These are phyloP conservation scores for Podotricha telesiphe DNA, from an alignment of 2,888 invertebrate species.

Conservation along the genomic window DNA sequence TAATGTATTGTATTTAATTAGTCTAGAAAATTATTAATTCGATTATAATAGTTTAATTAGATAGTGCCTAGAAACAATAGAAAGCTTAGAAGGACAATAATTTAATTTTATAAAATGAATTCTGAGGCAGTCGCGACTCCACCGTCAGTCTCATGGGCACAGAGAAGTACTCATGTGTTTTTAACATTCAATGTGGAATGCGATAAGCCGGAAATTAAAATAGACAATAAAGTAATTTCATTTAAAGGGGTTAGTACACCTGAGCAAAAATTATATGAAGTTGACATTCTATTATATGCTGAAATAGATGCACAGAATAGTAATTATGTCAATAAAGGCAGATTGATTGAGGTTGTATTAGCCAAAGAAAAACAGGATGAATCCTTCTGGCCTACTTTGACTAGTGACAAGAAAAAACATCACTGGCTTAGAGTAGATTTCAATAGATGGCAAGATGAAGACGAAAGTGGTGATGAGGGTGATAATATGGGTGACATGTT, in stretches of 20 bases:
- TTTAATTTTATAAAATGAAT: constrained; percentile 43
- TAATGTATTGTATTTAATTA: constrained; percentile 24
- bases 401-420: constrained; percentile 93
- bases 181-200: constrained; percentile 94
- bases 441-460: constrained; percentile 98
- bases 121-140: constrained; percentile 46
- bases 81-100: constrained; percentile 1
- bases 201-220: constrained; percentile 90
- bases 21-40: background rate
- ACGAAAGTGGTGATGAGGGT: constrained; percentile 92
- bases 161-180: constrained; percentile 90
- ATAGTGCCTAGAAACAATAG: background rate
- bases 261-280: constrained; percentile 92
- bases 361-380: constrained; percentile 86
- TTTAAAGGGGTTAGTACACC: constrained; percentile 94
- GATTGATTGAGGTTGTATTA: constrained; percentile 88
- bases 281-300: constrained; percentile 92
- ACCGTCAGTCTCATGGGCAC: constrained; percentile 97
- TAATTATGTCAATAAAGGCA: constrained; percentile 86
- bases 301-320: constrained; percentile 93
- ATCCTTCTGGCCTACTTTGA: constrained; percentile 93
- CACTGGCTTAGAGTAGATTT: constrained; percentile 99
- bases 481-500: constrained; percentile 70
- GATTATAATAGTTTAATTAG: constrained; percentile 16
- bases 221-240: constrained; percentile 86